Evolutionary conservation across 64 coral and sea anemone species (phyloP), one percentile per base, ranked within the genome.

Genomic region (Stichodactyla mertensii): DNA sequence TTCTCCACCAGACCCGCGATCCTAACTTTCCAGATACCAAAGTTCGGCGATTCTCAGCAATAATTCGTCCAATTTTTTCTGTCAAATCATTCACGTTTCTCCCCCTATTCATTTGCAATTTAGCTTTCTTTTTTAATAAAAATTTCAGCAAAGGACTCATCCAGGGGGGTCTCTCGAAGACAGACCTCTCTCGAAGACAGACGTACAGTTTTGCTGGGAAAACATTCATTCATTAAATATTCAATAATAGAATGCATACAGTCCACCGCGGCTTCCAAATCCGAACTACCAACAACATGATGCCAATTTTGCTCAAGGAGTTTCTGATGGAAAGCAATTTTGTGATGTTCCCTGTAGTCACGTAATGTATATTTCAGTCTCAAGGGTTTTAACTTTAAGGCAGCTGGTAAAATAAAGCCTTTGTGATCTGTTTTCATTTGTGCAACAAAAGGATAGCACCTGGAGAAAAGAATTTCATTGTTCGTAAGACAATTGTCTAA

Each of bases 321-420:
- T 70, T 82, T 58, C 83, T 89, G 86, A 64, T 93, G 87, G 64
- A 93, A 87, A 31, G 78, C 54, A 54, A 81, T 59, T 89, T 93
- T 93, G 59, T 88, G 87, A 86, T 93, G 91, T 89, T 93, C 87
- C 83, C 91, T 93, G 70, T 70, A 85, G 77, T 93, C 91, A 45
- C 87, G 62, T 58, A 89, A 54, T 55, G 86, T 55, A 31, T 89
- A 58, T 64, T 93, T 93, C 18, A 77, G 70, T 55, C 88, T 87
- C 36, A 93, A 52, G 56, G 87, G 92, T 77, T 87, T 87, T 9
- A 87, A 55, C 71, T 87, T 87, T 71, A 45, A 54, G 45, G 23
- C 85, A 19, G 85, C 85, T n/a, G 85, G 62, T 56, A 87, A 55
- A 45, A 77, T 57, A 71, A 87, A 67, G 18, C 85, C 85, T 52